Evolutionary conservation across 2,888 invertebrate genomes (phyloP), one percentile per base, ranked within the genome.

Genomic region (Phaedon cochleariae): DNA sequence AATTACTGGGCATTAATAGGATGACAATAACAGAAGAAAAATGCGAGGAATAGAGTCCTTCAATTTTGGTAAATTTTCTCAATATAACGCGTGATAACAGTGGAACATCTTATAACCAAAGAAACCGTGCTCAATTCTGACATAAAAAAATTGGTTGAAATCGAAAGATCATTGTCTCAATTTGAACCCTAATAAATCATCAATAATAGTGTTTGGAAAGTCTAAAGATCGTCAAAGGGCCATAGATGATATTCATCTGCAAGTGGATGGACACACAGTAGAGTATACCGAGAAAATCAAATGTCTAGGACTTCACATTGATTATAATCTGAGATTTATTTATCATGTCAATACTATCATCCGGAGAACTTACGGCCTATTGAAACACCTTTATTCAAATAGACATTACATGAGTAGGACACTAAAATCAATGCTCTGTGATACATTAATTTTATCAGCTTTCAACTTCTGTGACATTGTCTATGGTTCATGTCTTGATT

Each of bases 71-170:
- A 26, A 26, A n/a, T n/a, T n/a, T n/a, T n/a, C 26, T 26, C 26
- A 7, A 26, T 26, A 26, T 26, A 26, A 7, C 26, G 26, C 26
- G 7, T 26, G 26, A 5, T 7, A 26, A 5, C 4, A 7, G 26
- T 26, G 26, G 3, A 26, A 7, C 17, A 20, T 17, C 18, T 65
- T 49, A 5, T 10, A 34, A 34, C 26, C 3, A 26, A 26, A 26
- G 26, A 26, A 26, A 26, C 3, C 6, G 3, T 6, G 6, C 26
- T 26, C 4, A 26, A 26, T 26, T 6, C 26, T 67, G 61, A 73
- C 53, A 59, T 15, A 6, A 26, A 20, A 31, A 7, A 29, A 54
- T 4, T 54, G 6, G 26, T 45, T 4, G 5, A 9, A 22, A 21
- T 48, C 48, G 15, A 17, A 15, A 17, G 9, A 48, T 18, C 48